Conservation (phyloP, 2,113 vertebrate genomes). For the Pimephales promelas region DNA sequence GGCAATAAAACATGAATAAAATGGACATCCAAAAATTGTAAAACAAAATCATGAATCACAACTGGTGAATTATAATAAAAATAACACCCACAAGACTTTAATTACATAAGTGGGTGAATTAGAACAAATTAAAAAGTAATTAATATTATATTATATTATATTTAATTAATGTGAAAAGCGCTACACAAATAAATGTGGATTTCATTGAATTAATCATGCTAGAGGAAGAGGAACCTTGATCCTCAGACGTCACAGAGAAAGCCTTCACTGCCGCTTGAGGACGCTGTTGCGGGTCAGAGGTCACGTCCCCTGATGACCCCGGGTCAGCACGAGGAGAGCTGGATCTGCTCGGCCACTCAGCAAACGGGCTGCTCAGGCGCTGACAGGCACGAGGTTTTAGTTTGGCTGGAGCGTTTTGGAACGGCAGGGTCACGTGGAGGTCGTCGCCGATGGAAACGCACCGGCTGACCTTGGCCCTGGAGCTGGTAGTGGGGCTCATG, state of each 20-base stretch:
- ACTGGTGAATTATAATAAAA: too few species aligned
- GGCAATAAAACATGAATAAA: not conserved
- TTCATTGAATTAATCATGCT: too few species aligned
- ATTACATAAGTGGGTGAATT: slow-evolving; percentile 54
- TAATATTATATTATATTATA: too few species aligned
- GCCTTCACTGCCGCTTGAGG: slow-evolving; percentile 63
- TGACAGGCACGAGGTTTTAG: not conserved
- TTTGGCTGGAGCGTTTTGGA: not conserved
- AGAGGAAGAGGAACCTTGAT: slow-evolving; percentile 66
- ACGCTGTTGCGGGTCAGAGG: slow-evolving; percentile 34
- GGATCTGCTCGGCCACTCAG: slow-evolving; percentile 25
- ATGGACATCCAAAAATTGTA: not conserved
- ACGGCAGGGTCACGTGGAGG: slow-evolving; percentile 62
- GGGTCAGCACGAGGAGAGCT: not conserved
- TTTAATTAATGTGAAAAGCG: too few species aligned
- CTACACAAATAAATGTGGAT: too few species aligned
- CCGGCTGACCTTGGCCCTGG: slow-evolving; percentile 85
- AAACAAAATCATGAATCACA: not conserved
- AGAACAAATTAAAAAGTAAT: too few species aligned
- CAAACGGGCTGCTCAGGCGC: not conserved
- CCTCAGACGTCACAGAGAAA: not conserved
- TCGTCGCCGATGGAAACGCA: slow-evolving; percentile 85
- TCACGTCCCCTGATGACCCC: too few species aligned
- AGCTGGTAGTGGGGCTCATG: slow-evolving; percentile 92
- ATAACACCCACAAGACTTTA: not conserved